Evolutionary conservation across 1,140 invertebrate species (phyloP).

Genomic region (Maconellicoccus hirsutus): DNA sequence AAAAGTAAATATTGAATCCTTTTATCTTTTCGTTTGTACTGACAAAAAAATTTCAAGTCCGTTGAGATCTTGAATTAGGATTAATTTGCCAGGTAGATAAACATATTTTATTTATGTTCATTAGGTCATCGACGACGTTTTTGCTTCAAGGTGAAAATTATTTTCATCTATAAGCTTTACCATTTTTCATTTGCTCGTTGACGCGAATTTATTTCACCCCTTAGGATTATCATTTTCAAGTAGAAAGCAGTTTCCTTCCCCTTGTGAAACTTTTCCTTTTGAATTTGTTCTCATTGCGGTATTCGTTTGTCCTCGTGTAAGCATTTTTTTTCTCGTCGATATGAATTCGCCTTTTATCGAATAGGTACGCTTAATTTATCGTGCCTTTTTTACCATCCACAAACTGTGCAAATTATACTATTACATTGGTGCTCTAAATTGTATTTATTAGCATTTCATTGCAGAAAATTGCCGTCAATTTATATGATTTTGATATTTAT

Average conservation of each 20-base stretch:
- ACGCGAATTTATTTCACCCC: not conserved
- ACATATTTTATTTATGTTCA: not conserved
- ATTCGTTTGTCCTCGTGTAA: not conserved
- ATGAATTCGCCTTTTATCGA: no score
- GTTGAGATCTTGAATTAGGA: not conserved
- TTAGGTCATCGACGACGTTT: not conserved
- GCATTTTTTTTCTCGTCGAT: not conserved
- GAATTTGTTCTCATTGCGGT: not conserved
- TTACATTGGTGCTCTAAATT: not conserved
- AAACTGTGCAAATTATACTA: not conserved
- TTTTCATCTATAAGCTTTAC: not conserved
- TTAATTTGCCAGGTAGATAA: not conserved
- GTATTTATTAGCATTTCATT: not conserved
- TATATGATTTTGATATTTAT: no score
- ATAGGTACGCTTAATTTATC: not conserved
- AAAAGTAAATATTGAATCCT: no score
- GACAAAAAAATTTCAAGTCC: not conserved
- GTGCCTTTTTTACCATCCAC: not conserved
- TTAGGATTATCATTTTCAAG: not conserved
- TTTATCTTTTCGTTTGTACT: no score
- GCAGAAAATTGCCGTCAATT: no score
- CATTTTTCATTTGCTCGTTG: not conserved
- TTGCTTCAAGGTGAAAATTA: not conserved
- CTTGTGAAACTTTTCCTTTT: not conserved
- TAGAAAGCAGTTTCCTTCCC: not conserved